Evolutionary conservation across 1,140 invertebrate species (phyloP).

Genomic region (Drosophila simulans): DNA sequence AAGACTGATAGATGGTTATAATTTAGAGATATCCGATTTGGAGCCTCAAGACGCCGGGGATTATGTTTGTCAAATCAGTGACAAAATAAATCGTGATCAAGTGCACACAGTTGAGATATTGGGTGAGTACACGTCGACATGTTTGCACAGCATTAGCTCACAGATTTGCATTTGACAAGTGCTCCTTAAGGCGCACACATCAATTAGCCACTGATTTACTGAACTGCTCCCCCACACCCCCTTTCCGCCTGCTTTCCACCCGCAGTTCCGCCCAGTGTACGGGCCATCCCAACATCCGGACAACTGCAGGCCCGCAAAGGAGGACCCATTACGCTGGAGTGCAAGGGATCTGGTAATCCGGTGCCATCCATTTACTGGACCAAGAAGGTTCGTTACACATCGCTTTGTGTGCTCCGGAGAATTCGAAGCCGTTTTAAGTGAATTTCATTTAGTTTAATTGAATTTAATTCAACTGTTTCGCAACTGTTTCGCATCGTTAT

Average conservation of each 20-base stretch:
- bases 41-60: constrained; percentile 84
- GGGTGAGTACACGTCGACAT: constrained; percentile 70
- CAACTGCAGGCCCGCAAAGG: constrained; percentile 88
- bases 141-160: constrained; percentile 35
- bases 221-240: not conserved
- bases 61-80: constrained; percentile 89
- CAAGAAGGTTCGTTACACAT: constrained; percentile 85
- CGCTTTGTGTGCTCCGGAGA: constrained; percentile 36
- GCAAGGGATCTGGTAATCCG: constrained; percentile 89
- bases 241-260: not conserved
- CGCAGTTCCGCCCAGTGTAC: constrained; percentile 87
- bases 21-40: constrained; percentile 88
- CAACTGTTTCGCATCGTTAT: constrained; percentile 58
- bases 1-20: constrained; percentile 88
- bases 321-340: constrained; percentile 88
- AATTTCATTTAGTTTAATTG: constrained; percentile 64
- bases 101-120: constrained; percentile 84
- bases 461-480: constrained; percentile 53
- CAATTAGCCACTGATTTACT: constrained; percentile 53
- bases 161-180: constrained; percentile 50
- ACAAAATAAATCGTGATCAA: constrained; percentile 88
- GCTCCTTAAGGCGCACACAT: constrained; percentile 9
- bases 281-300: constrained; percentile 86
- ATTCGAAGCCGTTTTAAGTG: constrained; percentile 50
- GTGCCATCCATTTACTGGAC: constrained; percentile 89